Evolutionary conservation across 2,888 invertebrate species (phyloP), one percentile per base, ranked within the genome.

Genomic region (Drosophila flavopinicola): DNA sequence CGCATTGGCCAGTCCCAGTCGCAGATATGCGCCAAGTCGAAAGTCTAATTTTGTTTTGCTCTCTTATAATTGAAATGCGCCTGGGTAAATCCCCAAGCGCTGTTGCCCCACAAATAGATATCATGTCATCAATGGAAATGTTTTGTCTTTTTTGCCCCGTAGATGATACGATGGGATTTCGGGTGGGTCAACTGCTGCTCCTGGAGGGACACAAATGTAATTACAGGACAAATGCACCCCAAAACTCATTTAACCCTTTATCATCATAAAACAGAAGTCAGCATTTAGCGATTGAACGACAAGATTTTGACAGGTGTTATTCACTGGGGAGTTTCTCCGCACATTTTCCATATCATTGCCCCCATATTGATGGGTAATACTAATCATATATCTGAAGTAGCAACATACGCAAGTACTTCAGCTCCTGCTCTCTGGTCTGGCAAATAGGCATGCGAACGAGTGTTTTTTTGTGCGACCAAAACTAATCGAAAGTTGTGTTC

Each of bases 21-120:
- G 23, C 39, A 32, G 85, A 63, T 80, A 80, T 85, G 78, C 53
- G 61, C 24, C 56, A 56, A 76, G 80, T 85, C 80, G 58, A 80
- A 80, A 80, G 80, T 80, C 76, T 74, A 85, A 78, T 82, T 82
- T 74, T 42, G 58, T 42, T 64, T 67, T 67, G 17, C 29, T 30
- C 75, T 69, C 70, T 41, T 64, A 57, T 80, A 80, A 80, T 82
- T 85, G 82, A 80, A 82, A 78, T 71, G 66, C 61, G 68, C 65
- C 68, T 54, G 80, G 65, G 51, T 59, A 71, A 80, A 56, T 66
- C 80, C 82, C 84, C 48, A 25, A 60, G 32, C 58, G 42, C 37
- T 33, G 39, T 29, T 33, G 20, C 11, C 23, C 56, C 67, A 45
- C 44, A 80, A 80, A 80, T 80, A 80, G 66, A 76, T 66, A 78